Conservation (phyloP, 2,797 vertebrate species). For the Catharus ustulatus region DNA sequence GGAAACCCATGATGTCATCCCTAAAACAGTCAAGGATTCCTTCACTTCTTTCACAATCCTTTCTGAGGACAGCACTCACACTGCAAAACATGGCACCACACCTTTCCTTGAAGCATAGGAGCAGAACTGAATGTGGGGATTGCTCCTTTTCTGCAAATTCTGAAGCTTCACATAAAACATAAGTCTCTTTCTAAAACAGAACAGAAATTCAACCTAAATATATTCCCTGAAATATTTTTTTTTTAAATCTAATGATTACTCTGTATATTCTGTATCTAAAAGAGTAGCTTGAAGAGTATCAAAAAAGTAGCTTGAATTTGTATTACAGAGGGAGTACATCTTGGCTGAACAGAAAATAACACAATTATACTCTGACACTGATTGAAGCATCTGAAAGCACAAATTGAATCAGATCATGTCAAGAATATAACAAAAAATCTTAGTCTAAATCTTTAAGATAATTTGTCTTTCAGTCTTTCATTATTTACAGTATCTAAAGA, state of each 20-base stretch:
- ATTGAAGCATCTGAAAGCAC: slow-evolving; percentile 43
- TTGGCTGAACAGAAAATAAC: background rate
- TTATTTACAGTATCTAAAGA: background rate
- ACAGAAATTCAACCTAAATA: background rate
- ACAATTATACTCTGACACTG: slow-evolving; percentile 28
- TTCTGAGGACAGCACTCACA: background rate
- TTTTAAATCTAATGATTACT: background rate
- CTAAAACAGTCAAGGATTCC: background rate
- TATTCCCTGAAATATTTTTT: background rate
- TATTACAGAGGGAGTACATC: background rate
- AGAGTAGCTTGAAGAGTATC: background rate
- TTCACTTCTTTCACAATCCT: background rate
- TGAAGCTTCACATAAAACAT: background rate
- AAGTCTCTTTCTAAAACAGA: background rate
- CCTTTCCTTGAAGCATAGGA: background rate
- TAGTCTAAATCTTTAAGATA: background rate
- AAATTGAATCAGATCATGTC: background rate
- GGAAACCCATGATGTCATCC: background rate
- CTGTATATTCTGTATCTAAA: background rate
- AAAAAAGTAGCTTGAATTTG: background rate
- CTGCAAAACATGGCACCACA: rapidly evolving
- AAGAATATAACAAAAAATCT: background rate
- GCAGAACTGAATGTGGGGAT: background rate
- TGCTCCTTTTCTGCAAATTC: background rate
- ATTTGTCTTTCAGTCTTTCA: background rate